A percentile compares a stretch with the other conserved stretches of the same genome.
Evolutionary conservation across 2,888 invertebrate species (phyloP).

Genomic region (Xylota segnis): DNA sequence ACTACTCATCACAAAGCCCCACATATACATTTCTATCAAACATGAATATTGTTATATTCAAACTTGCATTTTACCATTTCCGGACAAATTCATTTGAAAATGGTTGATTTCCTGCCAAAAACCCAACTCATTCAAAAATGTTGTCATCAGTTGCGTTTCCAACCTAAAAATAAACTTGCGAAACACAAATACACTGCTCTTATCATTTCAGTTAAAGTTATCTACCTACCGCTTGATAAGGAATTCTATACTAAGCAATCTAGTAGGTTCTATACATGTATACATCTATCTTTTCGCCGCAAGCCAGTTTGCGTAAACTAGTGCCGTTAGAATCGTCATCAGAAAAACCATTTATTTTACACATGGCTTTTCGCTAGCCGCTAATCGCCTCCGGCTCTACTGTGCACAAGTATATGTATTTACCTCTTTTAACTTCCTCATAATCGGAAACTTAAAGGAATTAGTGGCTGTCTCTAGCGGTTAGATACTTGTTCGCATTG

Average conservation of each 20-base stretch:
- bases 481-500: background rate
- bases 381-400: background rate
- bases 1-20: no score
- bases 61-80: no score
- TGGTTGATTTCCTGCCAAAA: background rate
- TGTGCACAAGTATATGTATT: no score
- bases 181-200: constrained; percentile 8
- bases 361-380: background rate
- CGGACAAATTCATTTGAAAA: no score
- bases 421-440: constrained; percentile 16
- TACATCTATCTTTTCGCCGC: constrained; percentile 28
- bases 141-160: constrained; percentile 11
- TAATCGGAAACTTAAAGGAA: background rate
- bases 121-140: background rate
- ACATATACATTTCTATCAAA: no score
- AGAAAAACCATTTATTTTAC: constrained; percentile 33
- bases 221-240: constrained; percentile 21
- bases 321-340: constrained; percentile 51
- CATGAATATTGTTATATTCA: no score
- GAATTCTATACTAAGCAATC: background rate
- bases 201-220: constrained; percentile 26
- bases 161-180: background rate
- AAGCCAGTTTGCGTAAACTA: constrained; percentile 33
- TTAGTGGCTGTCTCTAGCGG: background rate
- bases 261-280: background rate